Evolutionary conservation across 2,888 invertebrate species (phyloP), one percentile per base, ranked within the genome.

Genomic region (Leptopilina myrica): DNA sequence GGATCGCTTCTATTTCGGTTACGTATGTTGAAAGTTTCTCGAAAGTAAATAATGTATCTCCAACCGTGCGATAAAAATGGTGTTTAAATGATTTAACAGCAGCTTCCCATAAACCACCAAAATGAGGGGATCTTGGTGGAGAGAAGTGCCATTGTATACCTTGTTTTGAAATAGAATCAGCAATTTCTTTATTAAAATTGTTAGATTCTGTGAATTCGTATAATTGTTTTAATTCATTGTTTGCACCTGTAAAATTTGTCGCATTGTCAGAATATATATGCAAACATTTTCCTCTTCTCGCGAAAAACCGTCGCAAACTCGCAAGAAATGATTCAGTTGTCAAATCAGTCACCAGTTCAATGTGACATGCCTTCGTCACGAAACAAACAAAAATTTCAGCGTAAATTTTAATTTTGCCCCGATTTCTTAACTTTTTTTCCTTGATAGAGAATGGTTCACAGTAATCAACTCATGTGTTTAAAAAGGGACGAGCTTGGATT

Each of bases 321-420:
- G 78, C 73, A 11, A 78, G 64, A 40, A 78, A 78, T 11, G 73
- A 4, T 15, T 73, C 73, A 0, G 73, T 20, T 14, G 73, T 64
- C 11, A 78, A 56, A 33, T 78, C 73, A 14, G 73, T 53, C 12
- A 78, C 78, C 12, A 78, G 9, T 40, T 78, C 73, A 9, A 78
- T n/a, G 64, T 78, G 78, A 12, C 69, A 46, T 11, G 78, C 73
- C 33, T 78, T 78, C 1, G 78, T 78, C 4, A 49, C 14, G 49
- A 89, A 81, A 77, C 89, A 90, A 5, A 88, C 81, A 75, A 89
- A 90, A 0, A 81, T 64, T 3, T 77, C 79, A 0, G 78, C 73
- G n/a, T 81, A 81, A 46, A 59, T 8, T 5, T 59, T 59, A 7
- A 59, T 12, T 59, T 59, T 59, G 0, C 59, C 59, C 5, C 15